Base-by-base conservation (phyloP, 30 jellyfish, hydroid and myxozoan genomes). In the Hydractinia symbiolongicarpus region DNA sequence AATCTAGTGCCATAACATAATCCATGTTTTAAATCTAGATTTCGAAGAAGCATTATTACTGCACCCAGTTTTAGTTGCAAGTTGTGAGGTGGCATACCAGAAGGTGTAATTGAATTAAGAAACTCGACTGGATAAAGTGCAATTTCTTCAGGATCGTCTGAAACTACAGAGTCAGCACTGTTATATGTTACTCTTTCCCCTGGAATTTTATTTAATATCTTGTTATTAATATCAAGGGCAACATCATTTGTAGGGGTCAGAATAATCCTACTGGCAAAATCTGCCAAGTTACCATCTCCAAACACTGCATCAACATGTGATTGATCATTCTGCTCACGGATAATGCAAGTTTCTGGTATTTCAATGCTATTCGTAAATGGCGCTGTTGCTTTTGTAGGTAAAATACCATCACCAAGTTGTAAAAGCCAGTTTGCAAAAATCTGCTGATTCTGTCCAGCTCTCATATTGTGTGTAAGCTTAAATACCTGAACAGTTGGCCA, bases 51-150 rank as follows among this genome's bases (percentile, higher is more conserved):
- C 90, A 78, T 79, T 15, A 79, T 70, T 10, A 67, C 77, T 6
- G 86, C 91, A 52, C 95, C 88, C 67, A 79, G 66, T 50, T 85
- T 67, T 50, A 85, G 73, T 55, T 67, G 71, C 54, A 85, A 81
- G 49, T 21, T 56, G 79, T 85, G 95, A 1, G 86, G 69, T 30
- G 92, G 95, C 80, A 70, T 79, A 9, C 81, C 88, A 58, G 44
- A 30, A 30, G 79, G 57, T 7, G 88, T 78, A 4, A 89, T 61
- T 71, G 90, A 44, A 11, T 30, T 30, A 30, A 30, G 44, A 30
- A 30, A 30, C 44, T 30, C 44, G 44, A 30, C 44, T 30, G 44
- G 44, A 30, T 30, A 30, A 30, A 30, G 44, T 30, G 44, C 44
- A 30, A 30, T 30, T 30, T 30, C 44, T 30, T 30, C 44, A 30